Evolutionary conservation across 2,113 vertebrate genomes (phyloP).

Genomic region (Chitala chitala): DNA sequence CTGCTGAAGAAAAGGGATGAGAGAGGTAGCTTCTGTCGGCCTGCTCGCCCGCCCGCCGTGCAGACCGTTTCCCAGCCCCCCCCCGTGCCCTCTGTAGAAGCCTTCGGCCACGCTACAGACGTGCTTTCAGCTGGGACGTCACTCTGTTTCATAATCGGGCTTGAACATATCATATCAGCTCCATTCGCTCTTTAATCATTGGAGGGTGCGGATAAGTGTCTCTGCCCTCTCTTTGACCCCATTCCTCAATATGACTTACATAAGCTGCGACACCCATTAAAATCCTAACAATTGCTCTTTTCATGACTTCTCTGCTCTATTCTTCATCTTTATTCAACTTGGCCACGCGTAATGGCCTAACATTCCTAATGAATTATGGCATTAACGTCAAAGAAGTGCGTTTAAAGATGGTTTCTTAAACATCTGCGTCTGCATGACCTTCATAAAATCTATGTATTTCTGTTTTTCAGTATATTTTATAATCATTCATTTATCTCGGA

Average conservation of each 20-base stretch:
- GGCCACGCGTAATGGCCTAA: conserved; percentile 28
- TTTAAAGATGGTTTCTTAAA: conserved; percentile 22
- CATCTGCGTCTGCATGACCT: background rate
- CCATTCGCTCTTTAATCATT: conserved; percentile 23
- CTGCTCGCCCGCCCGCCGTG: conserved; percentile 69
- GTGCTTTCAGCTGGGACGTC: background rate
- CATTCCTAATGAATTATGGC: conserved; percentile 37
- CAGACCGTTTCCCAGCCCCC: conserved; percentile 60
- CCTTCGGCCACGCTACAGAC: background rate
- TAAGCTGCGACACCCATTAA: conserved; percentile 36
- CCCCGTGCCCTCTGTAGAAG: conserved; percentile 41
- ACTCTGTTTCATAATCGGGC: conserved; percentile 20
- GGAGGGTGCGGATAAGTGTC: conserved; percentile 8
- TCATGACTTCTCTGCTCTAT: conserved; percentile 31
- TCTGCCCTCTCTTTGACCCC: conserved; percentile 46
- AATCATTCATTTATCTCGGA: background rate
- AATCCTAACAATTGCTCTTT: conserved; percentile 39
- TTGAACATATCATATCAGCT: conserved; percentile 8
- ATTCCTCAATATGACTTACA: conserved; percentile 32
- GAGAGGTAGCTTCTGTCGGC: conserved; percentile 73
- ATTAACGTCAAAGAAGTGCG: conserved; percentile 36
- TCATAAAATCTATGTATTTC: background rate
- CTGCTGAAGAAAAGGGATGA: conserved; percentile 73
- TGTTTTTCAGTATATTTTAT: conserved; percentile 2
- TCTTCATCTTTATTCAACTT: conserved; percentile 22